Evolutionary conservation across 2,888 invertebrate genomes (phyloP).

Genomic region (Drosophila nigritarsus): DNA sequence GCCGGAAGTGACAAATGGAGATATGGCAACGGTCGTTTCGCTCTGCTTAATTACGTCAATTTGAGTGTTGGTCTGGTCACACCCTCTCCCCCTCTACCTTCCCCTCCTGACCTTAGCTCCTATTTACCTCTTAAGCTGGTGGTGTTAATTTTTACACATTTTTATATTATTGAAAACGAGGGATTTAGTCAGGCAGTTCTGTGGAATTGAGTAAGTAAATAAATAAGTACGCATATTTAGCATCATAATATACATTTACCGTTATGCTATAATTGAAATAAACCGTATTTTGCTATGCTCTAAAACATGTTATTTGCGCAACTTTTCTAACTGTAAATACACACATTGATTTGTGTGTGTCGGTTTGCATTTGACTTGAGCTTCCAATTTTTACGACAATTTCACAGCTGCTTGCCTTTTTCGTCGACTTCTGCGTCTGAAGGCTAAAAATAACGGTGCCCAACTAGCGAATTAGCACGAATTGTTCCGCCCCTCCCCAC

Average conservation of each 20-base stretch:
- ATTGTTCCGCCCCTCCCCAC: conserved; percentile 1
- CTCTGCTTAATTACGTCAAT: conserved; percentile 47
- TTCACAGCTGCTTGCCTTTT: conserved; percentile 51
- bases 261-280: conserved; percentile 30
- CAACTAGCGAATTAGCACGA: conserved; percentile 52
- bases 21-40: conserved; percentile 25
- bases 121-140: not conserved
- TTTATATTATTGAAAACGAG: conserved; percentile 22
- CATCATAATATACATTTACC: conserved; percentile 26
- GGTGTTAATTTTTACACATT: conserved; percentile 35
- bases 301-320: conserved; percentile 46
- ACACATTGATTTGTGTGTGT: not conserved
- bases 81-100: not conserved
- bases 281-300: conserved; percentile 20
- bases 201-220: conserved; percentile 21
- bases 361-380: conserved; percentile 25
- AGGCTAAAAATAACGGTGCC: conserved; percentile 31
- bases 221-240: conserved; percentile 19
- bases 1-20: conserved; percentile 62
- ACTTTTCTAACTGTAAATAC: conserved; percentile 43
- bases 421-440: conserved; percentile 26
- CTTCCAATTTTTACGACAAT: conserved; percentile 56
- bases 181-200: conserved; percentile 44
- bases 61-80: conserved; percentile 14
- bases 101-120: no score